phyloP scores from a whole-genome alignment of 2,113 vertebrate genomes.

The Eudyptes chrysolophus region DNA sequence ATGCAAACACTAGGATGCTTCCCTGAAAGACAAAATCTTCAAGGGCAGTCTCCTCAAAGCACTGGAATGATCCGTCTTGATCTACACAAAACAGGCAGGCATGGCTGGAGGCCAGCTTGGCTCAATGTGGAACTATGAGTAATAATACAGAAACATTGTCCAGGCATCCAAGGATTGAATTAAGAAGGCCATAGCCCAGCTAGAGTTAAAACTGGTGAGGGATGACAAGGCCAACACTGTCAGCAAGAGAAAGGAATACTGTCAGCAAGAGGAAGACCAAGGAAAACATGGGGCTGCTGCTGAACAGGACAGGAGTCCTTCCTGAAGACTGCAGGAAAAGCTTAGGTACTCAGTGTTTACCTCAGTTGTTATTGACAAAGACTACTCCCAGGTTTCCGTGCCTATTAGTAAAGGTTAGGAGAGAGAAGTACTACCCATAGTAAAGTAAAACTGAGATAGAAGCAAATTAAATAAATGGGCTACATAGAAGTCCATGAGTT shows the following conservation, averaged over 20 bases:
- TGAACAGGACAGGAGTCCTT: not conserved
- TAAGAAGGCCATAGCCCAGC: not conserved
- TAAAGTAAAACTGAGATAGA: not conserved
- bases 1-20: not conserved
- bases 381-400: not conserved
- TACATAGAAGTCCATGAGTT: not conserved
- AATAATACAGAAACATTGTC: not conserved
- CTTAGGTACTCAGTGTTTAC: not conserved
- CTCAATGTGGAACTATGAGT: not conserved
- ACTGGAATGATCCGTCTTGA: not conserved
- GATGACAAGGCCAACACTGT: not conserved
- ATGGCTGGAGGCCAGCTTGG: not conserved
- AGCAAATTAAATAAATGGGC: not conserved
- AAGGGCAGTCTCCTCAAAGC: not conserved
- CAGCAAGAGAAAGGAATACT: not conserved
- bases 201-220: not conserved
- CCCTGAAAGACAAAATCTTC: not conserved
- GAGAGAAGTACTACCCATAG: not conserved
- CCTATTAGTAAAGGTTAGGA: not conserved
- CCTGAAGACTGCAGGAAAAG: not conserved
- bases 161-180: not conserved
- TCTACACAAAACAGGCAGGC: not conserved
- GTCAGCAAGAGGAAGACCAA: not conserved
- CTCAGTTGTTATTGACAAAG: not conserved
- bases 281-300: rapidly evolving